Percentiles rank a stretch among this genome's conserved stretches.
phyloP scores from a whole-genome alignment of 2,888 invertebrate genomes.

The Hemistola chrysoprasaria region DNA sequence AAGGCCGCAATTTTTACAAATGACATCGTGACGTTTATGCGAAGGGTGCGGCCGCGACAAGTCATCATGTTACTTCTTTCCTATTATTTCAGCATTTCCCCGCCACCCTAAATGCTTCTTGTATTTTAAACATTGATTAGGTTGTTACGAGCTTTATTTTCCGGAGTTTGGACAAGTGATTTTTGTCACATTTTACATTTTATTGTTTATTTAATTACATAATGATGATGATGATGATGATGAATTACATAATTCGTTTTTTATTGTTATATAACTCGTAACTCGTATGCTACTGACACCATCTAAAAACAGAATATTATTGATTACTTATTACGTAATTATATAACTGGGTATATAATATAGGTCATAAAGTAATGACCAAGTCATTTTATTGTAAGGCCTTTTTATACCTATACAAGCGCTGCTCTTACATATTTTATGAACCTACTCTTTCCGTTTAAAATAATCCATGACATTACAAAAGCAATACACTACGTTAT shows the following conservation, averaged over 20 bases:
- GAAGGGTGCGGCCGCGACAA: constrained; percentile 76
- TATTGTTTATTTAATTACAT: too few species aligned
- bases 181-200: neutral
- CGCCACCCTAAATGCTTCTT: constrained; percentile 55
- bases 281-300: too few species aligned
- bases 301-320: too few species aligned
- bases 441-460: constrained; percentile 11
- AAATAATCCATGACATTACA: constrained; percentile 22
- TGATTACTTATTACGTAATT: too few species aligned
- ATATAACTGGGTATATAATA: too few species aligned
- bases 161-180: neutral
- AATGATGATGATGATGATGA: too few species aligned
- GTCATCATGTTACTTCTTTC: constrained; percentile 80
- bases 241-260: too few species aligned
- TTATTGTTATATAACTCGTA: too few species aligned
- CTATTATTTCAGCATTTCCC: constrained; percentile 70
- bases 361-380: too few species aligned
- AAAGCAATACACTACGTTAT: constrained; percentile 49
- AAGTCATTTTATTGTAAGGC: too few species aligned
- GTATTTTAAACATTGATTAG: constrained; percentile 52
- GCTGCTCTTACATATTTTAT: too few species aligned
- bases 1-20: constrained; percentile 81
- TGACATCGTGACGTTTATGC: constrained; percentile 81
- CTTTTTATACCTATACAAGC: too few species aligned
- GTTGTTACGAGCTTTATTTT: constrained; percentile 35